Evolutionary conservation across 2,797 vertebrate genomes (phyloP), one percentile per base, ranked within the genome.

Genomic region (Poliocrania exsul): DNA sequence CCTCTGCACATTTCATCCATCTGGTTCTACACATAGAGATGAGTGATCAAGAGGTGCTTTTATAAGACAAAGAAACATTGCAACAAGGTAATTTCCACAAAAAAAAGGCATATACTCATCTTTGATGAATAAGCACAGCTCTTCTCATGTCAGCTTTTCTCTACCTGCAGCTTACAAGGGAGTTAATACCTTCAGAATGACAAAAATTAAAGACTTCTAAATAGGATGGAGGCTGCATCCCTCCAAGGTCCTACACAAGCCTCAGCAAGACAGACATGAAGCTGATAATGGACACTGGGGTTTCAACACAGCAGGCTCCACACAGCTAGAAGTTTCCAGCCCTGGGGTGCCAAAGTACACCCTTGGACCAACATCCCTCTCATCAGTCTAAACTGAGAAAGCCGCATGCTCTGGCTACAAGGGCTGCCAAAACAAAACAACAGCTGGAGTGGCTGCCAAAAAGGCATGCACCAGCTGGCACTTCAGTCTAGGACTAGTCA

Each of bases 381-480:
- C 16, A 24, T 91, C 83, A 84, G 81, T 62, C 88, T 93, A 77
- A 92, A 81, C 74, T 79, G 84, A 93, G 86, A 96, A 93, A 91
- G 90, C 88, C 93, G 85, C 85, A 90, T 40, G 66, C 81, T 89
- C 93, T 95, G 79, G 92, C 80, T 92, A 90, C 49, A 51, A 65
- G 53, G 61, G 50, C 85, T 96, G 95, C 92, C 91, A 95, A 97
- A 98, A 98, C 97, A 98, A 98, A 86, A 98, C 97, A 98, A 98
- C 94, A 96, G 97, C 96, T 97, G 97, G 98, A 98, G 95, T 95
- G 98, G 96, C 95, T 97, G 98, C 98, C 97, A 96, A 95, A 97
- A 97, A 98, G 97, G 97, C 97, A 93, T 92, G 96, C 94, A 98
- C 94, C 97, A 98, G 98, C 97, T 98, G 98, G 97, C 95, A 98